Base-by-base conservation (phyloP, 2,888 invertebrate species). In the Sussaba pulchella region DNA sequence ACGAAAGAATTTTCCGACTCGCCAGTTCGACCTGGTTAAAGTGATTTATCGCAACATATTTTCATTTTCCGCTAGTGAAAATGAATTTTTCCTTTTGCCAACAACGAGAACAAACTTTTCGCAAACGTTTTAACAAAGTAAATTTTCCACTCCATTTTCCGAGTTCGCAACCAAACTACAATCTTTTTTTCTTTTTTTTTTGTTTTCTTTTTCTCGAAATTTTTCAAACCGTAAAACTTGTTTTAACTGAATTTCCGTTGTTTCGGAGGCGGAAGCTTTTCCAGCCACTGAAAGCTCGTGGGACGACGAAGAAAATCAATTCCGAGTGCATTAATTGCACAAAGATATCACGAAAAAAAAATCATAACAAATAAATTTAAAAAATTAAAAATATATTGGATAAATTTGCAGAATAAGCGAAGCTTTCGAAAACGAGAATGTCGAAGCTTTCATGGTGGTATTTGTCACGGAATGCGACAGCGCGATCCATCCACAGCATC, bases 221-320 rank as follows among this genome's bases (percentile, higher is more conserved):
- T n/a, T n/a, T n/a, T n/a, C 31, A 50, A 50, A 39, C 50, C 9
- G n/a, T 26, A 50, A 66, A 19, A 36, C 21, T 50, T 21, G 50
- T 66, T 63, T 50, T 17, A 66, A 66, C 31, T 66, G 36, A 36
- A 66, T 36, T 66, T 50, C 8, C 21, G 50, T 47, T 50, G n/a
- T 50, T 50, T 31, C 36, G 36, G 14, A 21, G 19, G 2, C 50
- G 6, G n/a, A 8, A 14, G 36, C 21, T 1, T 39, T 50, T 66
- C 6, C 21, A 31, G 31, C 14, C 31, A 9, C 26, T 21, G n/a
- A 31, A 31, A 14, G 31, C n/a, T 57, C 31, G 14, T 1, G 17
- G 26, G 31, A 31, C 31, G 57, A 57, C 6, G 31, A 36, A 57
- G 24, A 9, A 12, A 24, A 24, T 12, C 24, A 12, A 24, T 3